phyloP scores from a whole-genome alignment of 2,888 invertebrate species.

The Plagiodera versicolora region DNA sequence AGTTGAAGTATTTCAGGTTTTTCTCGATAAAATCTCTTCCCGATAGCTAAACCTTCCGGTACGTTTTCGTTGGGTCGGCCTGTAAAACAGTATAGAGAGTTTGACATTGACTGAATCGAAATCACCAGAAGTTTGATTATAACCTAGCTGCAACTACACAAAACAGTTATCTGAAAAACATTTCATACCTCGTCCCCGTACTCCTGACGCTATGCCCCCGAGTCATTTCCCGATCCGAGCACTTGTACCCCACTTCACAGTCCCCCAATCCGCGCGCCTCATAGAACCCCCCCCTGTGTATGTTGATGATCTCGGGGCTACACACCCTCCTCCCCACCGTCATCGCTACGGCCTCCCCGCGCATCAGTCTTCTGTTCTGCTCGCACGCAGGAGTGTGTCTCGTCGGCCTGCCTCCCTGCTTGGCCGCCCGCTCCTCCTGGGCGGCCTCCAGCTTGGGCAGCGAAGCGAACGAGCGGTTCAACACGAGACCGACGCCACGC shows the following conservation, averaged over 20 bases:
- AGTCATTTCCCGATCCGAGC: constrained; percentile 51
- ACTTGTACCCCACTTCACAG: constrained; percentile 47
- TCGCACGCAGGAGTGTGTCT: constrained; percentile 58
- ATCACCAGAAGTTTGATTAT: too few species aligned
- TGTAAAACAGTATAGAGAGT: too few species aligned
- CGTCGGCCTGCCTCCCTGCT: constrained; percentile 20
- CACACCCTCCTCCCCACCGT: constrained; percentile 37
- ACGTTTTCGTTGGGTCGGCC: too few species aligned
- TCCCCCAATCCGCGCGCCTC: constrained; percentile 45
- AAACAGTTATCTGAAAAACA: too few species aligned
- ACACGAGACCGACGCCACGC: constrained; percentile 37
- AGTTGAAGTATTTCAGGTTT: too few species aligned
- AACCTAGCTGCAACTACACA: too few species aligned
- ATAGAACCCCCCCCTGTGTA: constrained; percentile 50
- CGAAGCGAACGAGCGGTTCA: constrained; percentile 46
- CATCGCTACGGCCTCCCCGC: constrained; percentile 15
- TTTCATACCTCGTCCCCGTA: constrained; percentile 29
- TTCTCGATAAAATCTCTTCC: too few species aligned
- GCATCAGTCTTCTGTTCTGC: constrained; percentile 41
- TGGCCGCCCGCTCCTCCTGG: constrained; percentile 53
- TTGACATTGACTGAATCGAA: too few species aligned
- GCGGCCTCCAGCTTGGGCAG: constrained; percentile 47
- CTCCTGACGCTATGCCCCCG: constrained; percentile 44
- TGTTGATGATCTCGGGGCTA: constrained; percentile 53
- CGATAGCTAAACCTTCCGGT: too few species aligned